Conservation (phyloP, 92 coral and sea anemone genomes). For the Paramuricea clavata region DNA sequence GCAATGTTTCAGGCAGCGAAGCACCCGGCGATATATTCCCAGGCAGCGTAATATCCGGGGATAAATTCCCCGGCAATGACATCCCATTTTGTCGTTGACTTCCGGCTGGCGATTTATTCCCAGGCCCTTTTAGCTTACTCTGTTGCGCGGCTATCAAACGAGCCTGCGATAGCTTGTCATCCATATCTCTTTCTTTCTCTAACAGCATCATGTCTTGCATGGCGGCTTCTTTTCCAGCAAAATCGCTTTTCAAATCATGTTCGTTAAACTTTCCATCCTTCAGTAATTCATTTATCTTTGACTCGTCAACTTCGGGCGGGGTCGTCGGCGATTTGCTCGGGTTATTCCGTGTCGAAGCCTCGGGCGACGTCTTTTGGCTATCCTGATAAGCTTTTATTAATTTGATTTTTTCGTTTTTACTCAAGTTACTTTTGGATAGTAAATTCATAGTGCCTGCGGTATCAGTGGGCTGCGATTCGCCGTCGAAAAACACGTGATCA, state of each 20-base stretch:
- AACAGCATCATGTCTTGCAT: conserved; percentile 42
- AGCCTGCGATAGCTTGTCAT: conserved; percentile 33
- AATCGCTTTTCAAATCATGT: conserved; percentile 31
- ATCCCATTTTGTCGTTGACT: conserved; percentile 3
- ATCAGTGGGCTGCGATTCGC: neutral
- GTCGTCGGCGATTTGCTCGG: neutral
- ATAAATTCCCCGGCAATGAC: conserved; percentile 11
- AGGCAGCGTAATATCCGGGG: neutral
- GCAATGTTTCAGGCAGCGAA: neutral
- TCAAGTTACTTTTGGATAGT: conserved; percentile 43
- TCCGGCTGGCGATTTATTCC: neutral
- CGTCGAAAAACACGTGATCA: conserved; percentile 26
- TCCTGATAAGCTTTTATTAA: conserved; percentile 10
- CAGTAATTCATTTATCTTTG: neutral
- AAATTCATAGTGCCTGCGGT: conserved; percentile 27
- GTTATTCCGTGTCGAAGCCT: neutral
- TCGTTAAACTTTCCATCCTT: conserved; percentile 19
- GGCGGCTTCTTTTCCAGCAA: conserved; percentile 46
- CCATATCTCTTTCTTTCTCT: conserved; percentile 22
- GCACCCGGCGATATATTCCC: conserved; percentile 35
- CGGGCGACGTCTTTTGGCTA: conserved; percentile 6
- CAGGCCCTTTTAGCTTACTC: conserved; percentile 10
- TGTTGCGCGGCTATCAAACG: conserved; percentile 14
- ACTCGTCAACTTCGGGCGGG: neutral
- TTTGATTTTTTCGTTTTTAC: conserved; percentile 25